Evolutionary conservation across 1,140 invertebrate genomes (phyloP), one percentile per base, ranked within the genome.

Genomic region (Brachionus plicatilis): DNA sequence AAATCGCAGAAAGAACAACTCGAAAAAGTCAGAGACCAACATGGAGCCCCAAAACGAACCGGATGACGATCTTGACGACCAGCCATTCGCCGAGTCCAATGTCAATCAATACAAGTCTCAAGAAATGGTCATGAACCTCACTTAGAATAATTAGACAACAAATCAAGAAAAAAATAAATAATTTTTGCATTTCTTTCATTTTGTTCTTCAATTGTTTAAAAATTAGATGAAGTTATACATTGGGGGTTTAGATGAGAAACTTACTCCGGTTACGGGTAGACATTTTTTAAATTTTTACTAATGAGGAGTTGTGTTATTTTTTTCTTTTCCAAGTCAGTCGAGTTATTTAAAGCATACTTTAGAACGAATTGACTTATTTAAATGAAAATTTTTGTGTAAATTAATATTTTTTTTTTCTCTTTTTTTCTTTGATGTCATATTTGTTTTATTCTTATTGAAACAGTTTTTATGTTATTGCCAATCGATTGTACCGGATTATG

Each of bases 121-220:
- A 72, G 68, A 72, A 45, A 20, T 72, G 37, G n/a, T 72, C n/a
- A 72, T 41, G n/a, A 72, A 72, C 37, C 9, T 72, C 12, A 72
- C 68, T n/a, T 72, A 72, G 37, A 72, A 37, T 9, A 14, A 37
- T n/a, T 43, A 17, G 37, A 68, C 33, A 24, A 29, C 24, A 68
- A 68, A 33, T 33, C 7, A 41, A 72, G 37, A 41, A 72, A 72
- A 41, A 41, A 14, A 41, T 41, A 72, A 72, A 41, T 29, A 72
- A 72, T 45, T 72, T 33, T 72, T 72, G 68, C 68, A 72, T 72
- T 72, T 72, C 68, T 72, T 17, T 43, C n/a, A 33, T 68, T 68
- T 68, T 68, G 33, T 68, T 68, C 24, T 68, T 29, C 24, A 33
- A 33, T 68, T 68, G 24, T 68, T 68, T 68, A 33, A 33, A 11